Evolutionary conservation across 2,888 invertebrate genomes (phyloP), one percentile per base, ranked within the genome.

Genomic region (Scaptomyza parva): DNA sequence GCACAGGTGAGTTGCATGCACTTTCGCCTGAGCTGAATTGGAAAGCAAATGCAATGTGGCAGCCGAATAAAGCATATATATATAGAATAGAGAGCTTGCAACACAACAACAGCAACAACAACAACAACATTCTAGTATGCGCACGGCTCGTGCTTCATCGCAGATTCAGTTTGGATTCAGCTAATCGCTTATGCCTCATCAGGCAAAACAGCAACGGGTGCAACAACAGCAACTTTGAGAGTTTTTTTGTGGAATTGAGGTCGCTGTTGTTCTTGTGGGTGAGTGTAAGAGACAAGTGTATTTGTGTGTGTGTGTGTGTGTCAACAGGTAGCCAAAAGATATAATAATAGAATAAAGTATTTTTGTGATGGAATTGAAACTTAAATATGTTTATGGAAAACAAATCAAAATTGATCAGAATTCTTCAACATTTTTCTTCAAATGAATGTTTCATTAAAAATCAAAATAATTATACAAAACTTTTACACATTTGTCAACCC

Each of bases 121-220:
- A n/a, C n/a, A n/a, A n/a, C n/a, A n/a, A n/a, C 35, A 9, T 12
- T 44, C 58, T 20, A 30, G 44, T 40, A 44, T 9, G 35, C 33
- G 33, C 35, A 2, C 54, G 62, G 63, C 74, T 75, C 62, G 66
- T 76, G 72, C 76, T 70, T 33, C 55, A 68, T 58, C 62, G 41
- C 61, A 55, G 78, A 76, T 76, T 76, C 24, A 35, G 67, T 40
- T 69, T 53, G 76, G 57, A 65, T 74, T 60, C 63, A 52, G 50
- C 65, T 79, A 78, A 80, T 78, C 78, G 62, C 37, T 47, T 54
- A 58, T 70, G 57, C 58, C 66, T 63, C 80, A 78, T 79, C 80
- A 67, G 68, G 64, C 53, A 18, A 18, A 18, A 17, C 60, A 50
- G 18, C 47, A 51, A 22, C 45, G 40, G 28, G 28, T 37, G 8